Percentiles rank a stretch among this genome's conserved stretches.
Evolutionary conservation across 2,797 vertebrate genomes (phyloP).

Genomic region (Gobio occitaniae): DNA sequence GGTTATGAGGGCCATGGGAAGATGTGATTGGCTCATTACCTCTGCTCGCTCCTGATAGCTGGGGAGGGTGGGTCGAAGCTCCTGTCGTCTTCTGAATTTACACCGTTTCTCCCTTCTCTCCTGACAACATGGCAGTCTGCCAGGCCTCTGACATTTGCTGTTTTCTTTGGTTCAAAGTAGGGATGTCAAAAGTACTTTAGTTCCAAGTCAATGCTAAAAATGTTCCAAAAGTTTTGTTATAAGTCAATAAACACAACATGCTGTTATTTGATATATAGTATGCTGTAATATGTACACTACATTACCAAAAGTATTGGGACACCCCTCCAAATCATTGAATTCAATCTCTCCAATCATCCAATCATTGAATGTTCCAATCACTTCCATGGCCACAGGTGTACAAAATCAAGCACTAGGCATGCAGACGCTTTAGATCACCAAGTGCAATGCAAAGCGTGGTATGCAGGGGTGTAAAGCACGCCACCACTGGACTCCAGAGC

Average conservation of each 20-base stretch:
- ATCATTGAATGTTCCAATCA: no score
- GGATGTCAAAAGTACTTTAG: neutral
- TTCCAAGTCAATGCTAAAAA: neutral
- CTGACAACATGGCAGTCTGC: conserved; percentile 26
- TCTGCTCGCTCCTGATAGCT: conserved; percentile 70
- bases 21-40: conserved; percentile 81
- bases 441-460: no score
- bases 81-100: conserved; percentile 36
- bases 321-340: no score
- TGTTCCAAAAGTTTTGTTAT: no score
- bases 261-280: neutral
- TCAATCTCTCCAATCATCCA: no score
- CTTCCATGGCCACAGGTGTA: no score
- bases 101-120: conserved; percentile 13
- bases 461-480: no score
- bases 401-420: no score
- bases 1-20: conserved; percentile 75
- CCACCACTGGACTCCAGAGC: no score
- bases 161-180: conserved; percentile 23
- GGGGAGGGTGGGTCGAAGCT: conserved; percentile 54
- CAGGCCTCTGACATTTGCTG: conserved; percentile 16
- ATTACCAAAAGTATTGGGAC: no score
- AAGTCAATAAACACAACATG: neutral
- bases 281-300: neutral
- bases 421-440: no score